Conservation (phyloP, 2,888 invertebrate genomes). For the Uropetala carovei region DNA sequence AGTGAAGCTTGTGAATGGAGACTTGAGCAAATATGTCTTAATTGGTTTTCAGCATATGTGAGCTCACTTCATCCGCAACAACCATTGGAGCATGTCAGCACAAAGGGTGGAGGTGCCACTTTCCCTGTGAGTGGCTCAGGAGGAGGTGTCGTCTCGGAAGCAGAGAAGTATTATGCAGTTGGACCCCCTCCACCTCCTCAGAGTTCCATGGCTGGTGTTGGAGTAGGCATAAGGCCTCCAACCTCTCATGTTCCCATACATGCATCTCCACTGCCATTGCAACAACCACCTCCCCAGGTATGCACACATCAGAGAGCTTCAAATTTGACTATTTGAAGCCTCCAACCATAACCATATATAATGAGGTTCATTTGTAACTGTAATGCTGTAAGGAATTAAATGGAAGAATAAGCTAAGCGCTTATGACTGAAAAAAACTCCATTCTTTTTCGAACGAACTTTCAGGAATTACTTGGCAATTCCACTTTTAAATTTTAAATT, state of each 20-base stretch:
- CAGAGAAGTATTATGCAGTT: slow-evolving; percentile 73
- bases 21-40: slow-evolving; percentile 30
- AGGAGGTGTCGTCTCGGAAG: slow-evolving; percentile 67
- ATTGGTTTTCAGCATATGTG: slow-evolving; percentile 72
- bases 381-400: too few species aligned
- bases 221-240: slow-evolving; percentile 74
- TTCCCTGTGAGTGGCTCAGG: slow-evolving; percentile 69
- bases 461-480: too few species aligned
- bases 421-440: too few species aligned
- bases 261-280: slow-evolving; percentile 78
- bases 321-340: too few species aligned
- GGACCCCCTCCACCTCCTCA: slow-evolving; percentile 71
- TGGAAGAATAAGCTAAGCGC: too few species aligned
- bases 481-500: too few species aligned
- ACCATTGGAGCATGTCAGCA: slow-evolving; percentile 72
- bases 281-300: slow-evolving; percentile 78
- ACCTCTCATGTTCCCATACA: slow-evolving; percentile 78
- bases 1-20: too few species aligned
- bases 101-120: slow-evolving; percentile 71
- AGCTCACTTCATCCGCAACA: slow-evolving; percentile 70
- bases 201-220: slow-evolving; percentile 49
- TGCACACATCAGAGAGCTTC: background rate
- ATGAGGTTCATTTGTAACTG: too few species aligned
- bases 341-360: too few species aligned
- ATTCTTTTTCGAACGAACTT: too few species aligned